Evolutionary conservation across 2,797 vertebrate species (phyloP).

Genomic region (Meriones psammophilus): DNA sequence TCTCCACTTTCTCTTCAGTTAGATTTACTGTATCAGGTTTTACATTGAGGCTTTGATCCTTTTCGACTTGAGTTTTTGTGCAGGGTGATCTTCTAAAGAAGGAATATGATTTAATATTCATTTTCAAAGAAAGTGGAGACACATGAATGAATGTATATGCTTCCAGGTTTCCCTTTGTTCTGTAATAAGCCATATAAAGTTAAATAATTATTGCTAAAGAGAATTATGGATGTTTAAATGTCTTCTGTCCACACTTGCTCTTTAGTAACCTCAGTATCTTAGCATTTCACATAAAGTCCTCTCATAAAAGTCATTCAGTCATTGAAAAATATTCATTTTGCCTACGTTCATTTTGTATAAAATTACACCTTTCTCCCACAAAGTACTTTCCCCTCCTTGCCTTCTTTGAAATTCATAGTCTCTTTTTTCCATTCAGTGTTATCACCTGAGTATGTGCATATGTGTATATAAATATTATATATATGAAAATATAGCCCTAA

Average conservation of each 20-base stretch:
- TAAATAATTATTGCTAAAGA: slow-evolving; percentile 53
- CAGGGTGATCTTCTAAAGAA: neutral
- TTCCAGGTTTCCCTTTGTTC: slow-evolving; percentile 4
- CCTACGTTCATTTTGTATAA: neutral
- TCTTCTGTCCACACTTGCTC: neutral
- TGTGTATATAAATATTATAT: neutral
- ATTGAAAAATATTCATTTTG: neutral
- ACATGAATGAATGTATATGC: neutral
- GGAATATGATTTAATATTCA: slow-evolving; percentile 7
- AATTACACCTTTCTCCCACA: neutral
- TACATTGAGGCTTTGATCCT: no score
- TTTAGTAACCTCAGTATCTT: slow-evolving; percentile 45
- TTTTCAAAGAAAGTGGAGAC: neutral
- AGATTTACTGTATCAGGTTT: no score
- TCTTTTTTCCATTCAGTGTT: neutral
- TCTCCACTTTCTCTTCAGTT: no score
- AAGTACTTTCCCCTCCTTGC: neutral
- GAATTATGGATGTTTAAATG: slow-evolving; percentile 18
- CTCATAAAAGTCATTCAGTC: neutral
- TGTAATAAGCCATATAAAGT: slow-evolving; percentile 30
- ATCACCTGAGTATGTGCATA: neutral
- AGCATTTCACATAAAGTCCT: slow-evolving; percentile 1
- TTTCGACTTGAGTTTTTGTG: no score
- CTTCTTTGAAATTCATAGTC: neutral
- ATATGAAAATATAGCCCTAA: neutral